phyloP scores from a whole-genome alignment of 2,113 vertebrate genomes.

The Neogobius melanostomus region DNA sequence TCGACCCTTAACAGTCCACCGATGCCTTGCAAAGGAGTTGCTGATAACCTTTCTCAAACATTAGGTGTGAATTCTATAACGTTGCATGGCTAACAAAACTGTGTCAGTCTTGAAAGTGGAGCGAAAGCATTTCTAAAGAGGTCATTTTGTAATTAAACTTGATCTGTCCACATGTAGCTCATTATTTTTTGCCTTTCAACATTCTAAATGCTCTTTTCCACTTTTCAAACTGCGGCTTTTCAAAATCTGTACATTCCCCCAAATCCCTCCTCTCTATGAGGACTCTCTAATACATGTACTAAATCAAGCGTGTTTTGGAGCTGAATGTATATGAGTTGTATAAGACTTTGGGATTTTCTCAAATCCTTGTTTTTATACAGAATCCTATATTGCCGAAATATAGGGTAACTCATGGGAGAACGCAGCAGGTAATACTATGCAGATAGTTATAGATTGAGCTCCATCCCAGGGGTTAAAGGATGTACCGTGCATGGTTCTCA shows the following conservation, averaged over 20 bases:
- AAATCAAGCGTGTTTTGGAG: conserved; percentile 28
- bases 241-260: conserved; percentile 31
- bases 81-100: background rate
- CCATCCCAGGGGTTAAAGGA: conserved; percentile 35
- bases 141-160: conserved; percentile 27
- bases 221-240: conserved; percentile 10
- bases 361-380: conserved; percentile 31
- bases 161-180: conserved; percentile 18
- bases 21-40: background rate
- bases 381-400: conserved; percentile 14
- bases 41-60: background rate
- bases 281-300: conserved; percentile 20
- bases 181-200: conserved; percentile 14
- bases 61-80: background rate
- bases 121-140: background rate
- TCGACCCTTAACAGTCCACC: background rate
- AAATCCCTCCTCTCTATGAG: conserved; percentile 29
- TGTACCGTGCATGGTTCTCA: conserved; percentile 41
- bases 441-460: conserved; percentile 29
- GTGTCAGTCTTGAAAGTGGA: conserved; percentile 1
- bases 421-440: conserved; percentile 38
- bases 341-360: conserved; percentile 41
- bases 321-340: conserved; percentile 25
- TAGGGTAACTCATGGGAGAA: conserved; percentile 40
- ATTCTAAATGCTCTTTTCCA: conserved; percentile 25